Base-by-base conservation (phyloP, 2,888 invertebrate species). In the Microdon myrmicae region DNA sequence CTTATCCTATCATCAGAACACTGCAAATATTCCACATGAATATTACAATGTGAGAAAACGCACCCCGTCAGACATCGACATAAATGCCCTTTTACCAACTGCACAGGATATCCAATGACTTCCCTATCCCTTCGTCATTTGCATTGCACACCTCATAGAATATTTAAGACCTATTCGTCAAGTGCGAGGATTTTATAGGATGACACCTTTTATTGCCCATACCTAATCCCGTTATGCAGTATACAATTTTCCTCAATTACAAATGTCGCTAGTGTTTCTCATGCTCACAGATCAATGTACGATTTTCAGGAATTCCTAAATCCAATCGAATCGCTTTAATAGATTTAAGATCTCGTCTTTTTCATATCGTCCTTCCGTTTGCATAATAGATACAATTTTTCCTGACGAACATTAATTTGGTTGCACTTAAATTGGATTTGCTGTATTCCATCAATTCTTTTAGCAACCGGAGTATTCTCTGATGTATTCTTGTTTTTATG, bases 291-390 rank as follows among this genome's bases (percentile, higher is more conserved):
- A 34, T 35, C n/a, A 26, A 28, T n/a, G 29, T 45, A 14, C 35
- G 19, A 35, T 48, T 22, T 47, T 32, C 14, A 1, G 34, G 13
- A 10, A 6, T 5, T 17, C 13, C 4, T 72, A 74, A 76, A 75
- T 75, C 75, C 73, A 71, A 72, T 74, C 71, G 76, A 75, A 73
- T 71, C 76, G 77, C 75, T 77, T 75, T 78, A 77, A 77, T 75
- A 68, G 74, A 74, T 76, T 77, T 77, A 77, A 69, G 59, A 41
- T 45, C 20, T n/a, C n/a, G 8, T 10, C 9, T 10, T 12, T 9
- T 13, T 22, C n/a, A 8, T 28, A 29, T 29, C 9, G 10, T 45
- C 14, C n/a, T 20, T 31, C 19, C 9, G 9, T 60, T 61, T 61
- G 61, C 61, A 61, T 61, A 61, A 61, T 26, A 8, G 29, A 55